phyloP scores from a whole-genome alignment of 2,888 invertebrate genomes.

The Hydraecia micacea region DNA sequence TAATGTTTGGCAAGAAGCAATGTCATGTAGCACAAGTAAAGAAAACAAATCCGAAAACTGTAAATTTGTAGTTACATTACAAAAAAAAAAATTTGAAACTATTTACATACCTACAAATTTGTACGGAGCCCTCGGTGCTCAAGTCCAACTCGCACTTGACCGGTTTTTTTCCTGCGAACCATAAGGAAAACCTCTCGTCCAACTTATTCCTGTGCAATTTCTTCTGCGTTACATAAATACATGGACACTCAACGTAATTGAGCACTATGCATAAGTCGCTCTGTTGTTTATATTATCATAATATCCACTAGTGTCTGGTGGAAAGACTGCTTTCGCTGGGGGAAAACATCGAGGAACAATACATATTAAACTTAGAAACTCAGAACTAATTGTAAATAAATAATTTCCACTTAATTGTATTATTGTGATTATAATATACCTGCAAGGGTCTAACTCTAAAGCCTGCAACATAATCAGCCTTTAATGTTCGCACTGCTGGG shows the following conservation, averaged over 20 bases:
- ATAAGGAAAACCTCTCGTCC: slow-evolving; percentile 9
- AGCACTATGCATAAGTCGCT: background rate
- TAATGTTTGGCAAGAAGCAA: no score
- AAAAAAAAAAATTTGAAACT: no score
- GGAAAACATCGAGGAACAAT: background rate
- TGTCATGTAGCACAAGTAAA: no score
- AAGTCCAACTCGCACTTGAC: no score
- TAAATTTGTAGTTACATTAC: no score
- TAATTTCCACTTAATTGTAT: background rate
- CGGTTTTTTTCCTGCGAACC: background rate
- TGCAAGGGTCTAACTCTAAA: no score
- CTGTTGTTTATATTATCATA: slow-evolving; percentile 2
- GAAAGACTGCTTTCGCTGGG: background rate
- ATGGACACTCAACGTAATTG: slow-evolving; percentile 28
- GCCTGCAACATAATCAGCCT: no score
- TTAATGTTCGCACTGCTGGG: no score
- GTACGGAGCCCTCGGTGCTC: no score
- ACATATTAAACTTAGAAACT: background rate
- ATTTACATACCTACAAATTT: no score
- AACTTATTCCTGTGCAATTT: slow-evolving; percentile 18
- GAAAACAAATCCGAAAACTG: no score
- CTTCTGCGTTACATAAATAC: background rate
- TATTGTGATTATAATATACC: background rate
- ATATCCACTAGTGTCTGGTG: background rate
- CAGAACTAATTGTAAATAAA: background rate